Evolutionary conservation across 2,888 invertebrate species (phyloP), one percentile per base, ranked within the genome.

Genomic region (Nomada ruficornis): DNA sequence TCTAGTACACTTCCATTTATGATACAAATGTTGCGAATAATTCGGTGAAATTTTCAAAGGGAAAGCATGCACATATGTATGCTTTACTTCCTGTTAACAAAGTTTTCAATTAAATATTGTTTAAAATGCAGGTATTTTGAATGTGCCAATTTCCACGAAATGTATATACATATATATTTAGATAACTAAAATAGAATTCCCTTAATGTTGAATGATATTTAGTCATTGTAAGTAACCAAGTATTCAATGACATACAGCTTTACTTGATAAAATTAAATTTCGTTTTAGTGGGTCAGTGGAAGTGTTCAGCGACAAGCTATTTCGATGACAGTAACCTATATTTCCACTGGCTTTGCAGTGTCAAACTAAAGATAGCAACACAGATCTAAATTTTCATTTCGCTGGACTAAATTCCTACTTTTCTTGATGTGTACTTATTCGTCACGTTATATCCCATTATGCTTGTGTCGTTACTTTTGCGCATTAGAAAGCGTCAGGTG

Each of bases 271-370:
- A 85, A 85, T 80, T 84, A 78, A 77, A 78, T 77, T 79, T 77
- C 80, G 67, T 80, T 83, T 80, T 82, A 87, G 78, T 86, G 76
- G 84, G 87, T 76, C 82, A 82, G 79, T 85, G 85, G 85, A 84
- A 81, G 87, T 81, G 85, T 74, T 75, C 76, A 83, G 86, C 80
- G 88, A 85, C 88, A 87, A 84, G 86, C 89, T 91, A 91, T 91
- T 91, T 90, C 89, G 88, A 90, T 87, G 88, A 86, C 87, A 86
- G 84, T 87, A 91, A 89, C 90, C 91, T 89, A 90, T 88, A 90
- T 90, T 85, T 85, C 83, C 76, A 80, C 79, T 80, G 80, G 86
- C 88, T 88, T 89, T 87, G 89, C 89, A 82, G 89, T 85, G 85
- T 88, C 86, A 84, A 83, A 82, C 89, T 89, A 88, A 88, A 88